Conservation (phyloP, 2,888 invertebrate species). For the Meta bourneti region DNA sequence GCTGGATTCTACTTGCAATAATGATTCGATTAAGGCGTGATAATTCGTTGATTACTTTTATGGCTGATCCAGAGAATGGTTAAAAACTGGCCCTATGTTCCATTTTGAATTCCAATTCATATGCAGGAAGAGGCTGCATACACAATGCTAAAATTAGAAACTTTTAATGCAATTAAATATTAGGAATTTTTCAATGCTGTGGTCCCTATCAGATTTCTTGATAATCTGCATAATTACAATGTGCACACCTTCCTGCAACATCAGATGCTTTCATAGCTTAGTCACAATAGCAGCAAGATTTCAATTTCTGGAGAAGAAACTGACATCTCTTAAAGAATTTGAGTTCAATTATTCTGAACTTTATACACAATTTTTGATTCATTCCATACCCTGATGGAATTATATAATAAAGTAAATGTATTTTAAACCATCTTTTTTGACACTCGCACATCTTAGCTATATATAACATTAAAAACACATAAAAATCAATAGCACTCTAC, state of each 20-base stretch:
- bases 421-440: constrained; percentile 55
- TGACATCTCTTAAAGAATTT: constrained; percentile 3
- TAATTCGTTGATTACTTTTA: neutral
- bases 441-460: constrained; percentile 73
- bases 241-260: neutral
- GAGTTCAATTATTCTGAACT: neutral
- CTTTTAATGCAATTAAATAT: neutral
- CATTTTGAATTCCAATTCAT: no score
- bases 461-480: constrained; percentile 76
- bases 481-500: constrained; percentile 69
- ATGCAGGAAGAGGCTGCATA: neutral
- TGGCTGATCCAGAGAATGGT: no score
- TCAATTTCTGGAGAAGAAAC: constrained; percentile 12
- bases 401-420: constrained; percentile 45
- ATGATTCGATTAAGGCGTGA: neutral
- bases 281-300: constrained; percentile 20
- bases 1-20: neutral
- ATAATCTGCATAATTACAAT: constrained; percentile 9
- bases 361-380: constrained; percentile 69
- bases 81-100: no score
- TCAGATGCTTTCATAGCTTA: constrained; percentile 22
- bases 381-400: constrained; percentile 50
- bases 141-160: neutral
- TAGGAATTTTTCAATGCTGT: neutral
- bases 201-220: constrained; percentile 2